phyloP scores from a whole-genome alignment of 2,113 vertebrate species.

The Diadophis punctatus region DNA sequence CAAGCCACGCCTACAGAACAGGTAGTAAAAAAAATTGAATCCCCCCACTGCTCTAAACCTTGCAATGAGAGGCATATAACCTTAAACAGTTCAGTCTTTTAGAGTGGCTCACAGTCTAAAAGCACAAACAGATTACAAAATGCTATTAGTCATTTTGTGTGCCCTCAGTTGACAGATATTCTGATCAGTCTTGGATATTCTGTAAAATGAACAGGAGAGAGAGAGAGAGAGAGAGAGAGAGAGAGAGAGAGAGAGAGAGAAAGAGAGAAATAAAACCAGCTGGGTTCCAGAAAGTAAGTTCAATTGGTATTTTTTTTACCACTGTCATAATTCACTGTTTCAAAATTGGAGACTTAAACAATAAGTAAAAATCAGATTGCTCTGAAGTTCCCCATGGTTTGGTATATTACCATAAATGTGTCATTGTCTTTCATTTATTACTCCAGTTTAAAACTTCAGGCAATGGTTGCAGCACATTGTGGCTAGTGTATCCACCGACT shows the following conservation, averaged over 20 bases:
- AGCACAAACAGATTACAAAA: background rate
- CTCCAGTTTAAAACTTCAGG: background rate
- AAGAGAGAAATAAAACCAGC: background rate
- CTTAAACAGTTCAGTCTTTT: background rate
- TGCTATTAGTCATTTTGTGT: background rate
- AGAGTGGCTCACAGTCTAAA: background rate
- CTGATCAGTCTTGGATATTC: background rate
- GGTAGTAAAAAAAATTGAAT: too few relatives aligned
- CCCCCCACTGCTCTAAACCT: too few relatives aligned
- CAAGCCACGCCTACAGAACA: too few relatives aligned
- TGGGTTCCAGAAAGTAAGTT: accelerated
- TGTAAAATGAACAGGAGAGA: background rate
- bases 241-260: too few relatives aligned
- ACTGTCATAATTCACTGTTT: background rate
- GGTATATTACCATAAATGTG: background rate
- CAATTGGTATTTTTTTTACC: background rate
- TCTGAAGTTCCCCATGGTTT: background rate
- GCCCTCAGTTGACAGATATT: background rate
- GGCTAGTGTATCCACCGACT: background rate
- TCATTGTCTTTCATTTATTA: background rate
- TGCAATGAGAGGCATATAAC: background rate
- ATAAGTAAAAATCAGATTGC: background rate
- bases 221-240: too few relatives aligned
- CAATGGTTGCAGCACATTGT: background rate
- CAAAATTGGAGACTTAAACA: background rate